These are phyloP conservation scores for Heliconius melpomene DNA, from an alignment of 1,140 invertebrate species.

Conservation along the genomic window DNA sequence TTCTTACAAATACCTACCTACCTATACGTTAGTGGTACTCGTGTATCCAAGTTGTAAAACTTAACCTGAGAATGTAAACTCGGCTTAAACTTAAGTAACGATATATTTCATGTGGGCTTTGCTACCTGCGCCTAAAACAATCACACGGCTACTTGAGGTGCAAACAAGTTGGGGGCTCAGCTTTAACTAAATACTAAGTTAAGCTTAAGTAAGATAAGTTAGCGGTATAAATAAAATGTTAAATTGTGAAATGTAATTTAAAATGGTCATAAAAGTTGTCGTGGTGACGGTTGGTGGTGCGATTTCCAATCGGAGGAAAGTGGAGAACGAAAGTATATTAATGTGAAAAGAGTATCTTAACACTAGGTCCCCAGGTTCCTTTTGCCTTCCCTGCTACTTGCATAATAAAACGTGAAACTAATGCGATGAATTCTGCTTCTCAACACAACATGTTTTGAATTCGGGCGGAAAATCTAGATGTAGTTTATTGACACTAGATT, in stretches of 20 bases:
- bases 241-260: background rate
- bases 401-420: too few species aligned
- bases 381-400: background rate
- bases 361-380: background rate
- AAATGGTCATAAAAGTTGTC: background rate
- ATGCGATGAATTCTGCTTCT: background rate
- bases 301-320: background rate
- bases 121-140: conserved; percentile 76
- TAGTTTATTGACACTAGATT: too few species aligned
- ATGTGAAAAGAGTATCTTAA: background rate
- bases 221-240: background rate
- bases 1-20: background rate
- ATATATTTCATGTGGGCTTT: conserved; percentile 74
- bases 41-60: conserved; percentile 65
- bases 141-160: conserved; percentile 69
- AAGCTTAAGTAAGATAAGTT: conserved; percentile 64
- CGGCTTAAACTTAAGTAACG: conserved; percentile 73
- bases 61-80: conserved; percentile 58
- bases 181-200: conserved; percentile 74
- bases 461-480: too few species aligned
- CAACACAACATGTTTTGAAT: too few species aligned
- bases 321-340: too few species aligned
- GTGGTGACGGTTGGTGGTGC: background rate
- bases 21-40: conserved; percentile 9
- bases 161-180: conserved; percentile 65